Base-by-base conservation (phyloP, 2,113 vertebrate species). In the Eublepharis macularius region DNA sequence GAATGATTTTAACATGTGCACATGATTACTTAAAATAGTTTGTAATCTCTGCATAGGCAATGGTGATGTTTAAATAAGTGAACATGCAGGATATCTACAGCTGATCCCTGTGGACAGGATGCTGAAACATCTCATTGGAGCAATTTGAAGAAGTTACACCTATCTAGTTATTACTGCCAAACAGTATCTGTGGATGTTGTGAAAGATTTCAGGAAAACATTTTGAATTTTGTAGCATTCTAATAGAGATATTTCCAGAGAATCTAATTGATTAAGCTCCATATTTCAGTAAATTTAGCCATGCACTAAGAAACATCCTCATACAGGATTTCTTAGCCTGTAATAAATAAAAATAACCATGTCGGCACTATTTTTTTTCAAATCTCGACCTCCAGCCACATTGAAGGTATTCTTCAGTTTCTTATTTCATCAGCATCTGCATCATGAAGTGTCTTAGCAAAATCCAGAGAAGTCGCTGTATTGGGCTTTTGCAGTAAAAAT, bases 41-140 rank as follows among this genome's bases (percentile, higher is more conserved):
- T 76, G 41, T 76, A 29, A 63, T 39, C 41, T 80, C 19, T 39
- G n/a, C 34, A 49, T 26, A 80, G 87, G 29, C 19, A 49, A 69
- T n/a, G n/a, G 43, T 84, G 13, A 4, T n/a, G 76, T 79, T 83
- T 78, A 83, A 49, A 16, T 92, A 81, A 86, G 84, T 75, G 60
- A 76, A 88, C 90, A 80, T 34, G 19, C n/a, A 65, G 66, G 6
- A 39, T 9, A 65, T 76, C 32, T 86, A 78, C 34, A 78, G 39
- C 41, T 60, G 34, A 76, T 76, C 14, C 24, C 8, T 34, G 26
- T 21, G 11, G 21, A 41, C 24, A 73, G 21, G 6, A 74, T 32
- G 80, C 29, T 4, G 0, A 75, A 63, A 80, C 60, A 39, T 2
- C 80, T 54, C 32, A 3, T 81, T 29, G 78, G 70, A 34, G 68